These are phyloP conservation scores for Ormyrus rosae DNA, from an alignment of 2,888 invertebrate species.

Conservation along the genomic window DNA sequence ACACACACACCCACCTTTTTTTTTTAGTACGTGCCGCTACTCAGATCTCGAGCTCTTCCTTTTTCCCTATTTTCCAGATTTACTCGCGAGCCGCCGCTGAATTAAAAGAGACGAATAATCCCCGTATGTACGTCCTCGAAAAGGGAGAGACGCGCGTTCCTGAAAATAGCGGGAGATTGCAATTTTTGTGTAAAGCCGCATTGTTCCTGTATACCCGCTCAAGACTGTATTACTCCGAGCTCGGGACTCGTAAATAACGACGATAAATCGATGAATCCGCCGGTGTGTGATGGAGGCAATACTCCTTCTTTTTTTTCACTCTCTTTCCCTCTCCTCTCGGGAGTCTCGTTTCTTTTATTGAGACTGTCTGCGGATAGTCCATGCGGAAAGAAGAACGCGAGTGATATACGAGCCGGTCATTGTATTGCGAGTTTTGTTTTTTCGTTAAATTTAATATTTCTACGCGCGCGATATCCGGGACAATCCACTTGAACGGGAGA, in stretches of 20 bases:
- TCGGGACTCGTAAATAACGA: neutral
- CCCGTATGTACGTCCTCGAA: slow-evolving; percentile 1
- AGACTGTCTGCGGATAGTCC: neutral
- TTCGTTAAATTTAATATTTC: slow-evolving; percentile 42
- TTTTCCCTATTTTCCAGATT: slow-evolving; percentile 21
- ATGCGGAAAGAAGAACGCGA: slow-evolving; percentile 19
- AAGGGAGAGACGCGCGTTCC: neutral
- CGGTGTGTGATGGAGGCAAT: slow-evolving; percentile 5
- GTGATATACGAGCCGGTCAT: slow-evolving; percentile 20
- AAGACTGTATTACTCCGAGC: no score
- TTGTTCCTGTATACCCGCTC: neutral
- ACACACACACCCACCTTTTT: no score
- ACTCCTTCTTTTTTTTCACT: neutral
- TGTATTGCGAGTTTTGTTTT: slow-evolving; percentile 14
- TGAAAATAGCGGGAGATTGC: neutral
- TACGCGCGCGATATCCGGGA: neutral
- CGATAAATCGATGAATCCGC: slow-evolving; percentile 19
- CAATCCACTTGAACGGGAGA: slow-evolving; percentile 8
- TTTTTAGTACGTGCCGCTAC: slow-evolving; percentile 2
- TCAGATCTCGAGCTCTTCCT: slow-evolving; percentile 26
- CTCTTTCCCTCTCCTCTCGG: neutral
- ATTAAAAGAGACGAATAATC: slow-evolving; percentile 36
- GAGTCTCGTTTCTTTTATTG: no score
- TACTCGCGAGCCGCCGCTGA: neutral
- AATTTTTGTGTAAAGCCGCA: neutral